These are phyloP conservation scores for Drosophila arizonae DNA, from an alignment of 1,140 invertebrate species.

Conservation along the genomic window DNA sequence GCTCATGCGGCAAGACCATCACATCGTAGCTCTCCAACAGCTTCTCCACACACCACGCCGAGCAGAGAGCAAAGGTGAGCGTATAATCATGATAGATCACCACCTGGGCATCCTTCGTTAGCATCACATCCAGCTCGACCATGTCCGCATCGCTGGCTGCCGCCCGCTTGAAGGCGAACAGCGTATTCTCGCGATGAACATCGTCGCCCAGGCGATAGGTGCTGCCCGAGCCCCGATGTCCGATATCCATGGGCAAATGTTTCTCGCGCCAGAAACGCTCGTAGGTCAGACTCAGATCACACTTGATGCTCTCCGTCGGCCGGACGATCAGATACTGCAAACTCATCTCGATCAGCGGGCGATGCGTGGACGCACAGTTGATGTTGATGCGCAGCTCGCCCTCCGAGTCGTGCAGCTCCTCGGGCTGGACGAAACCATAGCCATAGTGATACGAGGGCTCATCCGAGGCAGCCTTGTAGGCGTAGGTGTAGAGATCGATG, in stretches of 20 bases:
- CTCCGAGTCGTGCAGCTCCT: slow-evolving; percentile 43
- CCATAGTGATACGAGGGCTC: slow-evolving; percentile 68
- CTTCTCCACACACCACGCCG: slow-evolving; percentile 7
- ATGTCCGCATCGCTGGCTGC: slow-evolving; percentile 48
- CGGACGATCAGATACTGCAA: slow-evolving; percentile 50
- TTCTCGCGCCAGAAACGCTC: slow-evolving; percentile 42
- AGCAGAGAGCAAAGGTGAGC: slow-evolving; percentile 32
- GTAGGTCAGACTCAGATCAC: slow-evolving; percentile 29
- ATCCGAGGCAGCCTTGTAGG: slow-evolving; percentile 31
- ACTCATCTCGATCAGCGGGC: slow-evolving; percentile 57
- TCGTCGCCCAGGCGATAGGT: slow-evolving; percentile 30
- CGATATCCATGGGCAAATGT: slow-evolving; percentile 44
- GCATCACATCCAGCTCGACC: slow-evolving; percentile 69
- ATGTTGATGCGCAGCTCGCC: slow-evolving; percentile 46
- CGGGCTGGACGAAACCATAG: slow-evolving; percentile 48
- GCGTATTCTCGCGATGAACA: slow-evolving; percentile 64
- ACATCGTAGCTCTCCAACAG: slow-evolving; percentile 33
- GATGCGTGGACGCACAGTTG: slow-evolving; percentile 64
- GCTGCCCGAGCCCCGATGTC: slow-evolving; percentile 53
- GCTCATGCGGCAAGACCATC: slow-evolving; percentile 43
- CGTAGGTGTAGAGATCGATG: slow-evolving; percentile 58
- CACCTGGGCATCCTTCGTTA: slow-evolving; percentile 64
- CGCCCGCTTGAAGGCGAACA: slow-evolving; percentile 46
- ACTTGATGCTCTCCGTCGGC: slow-evolving; percentile 17
- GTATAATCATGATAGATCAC: slow-evolving; percentile 65